A percentile compares a stretch with the other conserved stretches of the same genome.
These are phyloP conservation scores for Rhea pennata DNA, from an alignment of 2,113 vertebrate genomes.

Conservation along the genomic window DNA sequence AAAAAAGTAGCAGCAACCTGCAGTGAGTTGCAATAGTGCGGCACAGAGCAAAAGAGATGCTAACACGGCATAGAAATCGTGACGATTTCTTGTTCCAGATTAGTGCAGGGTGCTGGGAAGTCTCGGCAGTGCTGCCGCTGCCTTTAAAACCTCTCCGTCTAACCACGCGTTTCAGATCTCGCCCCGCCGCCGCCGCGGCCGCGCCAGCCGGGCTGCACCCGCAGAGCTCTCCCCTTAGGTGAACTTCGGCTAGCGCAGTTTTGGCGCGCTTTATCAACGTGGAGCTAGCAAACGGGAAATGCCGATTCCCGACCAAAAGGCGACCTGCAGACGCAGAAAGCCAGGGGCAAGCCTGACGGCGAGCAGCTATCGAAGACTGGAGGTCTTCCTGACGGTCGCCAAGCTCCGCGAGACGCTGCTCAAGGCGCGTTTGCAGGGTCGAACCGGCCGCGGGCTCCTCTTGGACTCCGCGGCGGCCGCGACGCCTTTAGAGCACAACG, in stretches of 20 bases:
- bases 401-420: not conserved
- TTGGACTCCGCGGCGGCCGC: not conserved
- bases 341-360: slow-evolving; percentile 54
- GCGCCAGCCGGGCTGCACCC: slow-evolving; percentile 43
- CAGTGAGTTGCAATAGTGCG: slow-evolving; percentile 18
- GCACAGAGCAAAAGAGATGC: not conserved
- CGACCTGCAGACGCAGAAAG: slow-evolving; percentile 1
- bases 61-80: slow-evolving; percentile 27
- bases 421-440: slow-evolving; percentile 24
- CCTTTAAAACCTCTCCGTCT: slow-evolving; percentile 37
- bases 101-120: not conserved
- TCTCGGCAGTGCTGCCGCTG: not conserved
- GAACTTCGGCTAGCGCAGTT: slow-evolving; percentile 52
- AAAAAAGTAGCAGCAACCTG: slow-evolving; percentile 9
- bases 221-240: slow-evolving; percentile 37
- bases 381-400: slow-evolving; percentile 45
- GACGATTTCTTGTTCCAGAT: slow-evolving; percentile 54
- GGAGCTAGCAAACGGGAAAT: slow-evolving; percentile 35
- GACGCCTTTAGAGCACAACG: not conserved
- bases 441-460: slow-evolving; percentile 14
- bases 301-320: slow-evolving; percentile 41
- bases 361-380: slow-evolving; percentile 57
- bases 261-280: slow-evolving; percentile 48
- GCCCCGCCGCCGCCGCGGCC: slow-evolving; percentile 22
- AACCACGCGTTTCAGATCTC: slow-evolving; percentile 37